These are phyloP conservation scores for Ephydatia muelleri DNA, from an alignment of 37 sponge, comb jelly and placozoan genomes.

Conservation along the genomic window DNA sequence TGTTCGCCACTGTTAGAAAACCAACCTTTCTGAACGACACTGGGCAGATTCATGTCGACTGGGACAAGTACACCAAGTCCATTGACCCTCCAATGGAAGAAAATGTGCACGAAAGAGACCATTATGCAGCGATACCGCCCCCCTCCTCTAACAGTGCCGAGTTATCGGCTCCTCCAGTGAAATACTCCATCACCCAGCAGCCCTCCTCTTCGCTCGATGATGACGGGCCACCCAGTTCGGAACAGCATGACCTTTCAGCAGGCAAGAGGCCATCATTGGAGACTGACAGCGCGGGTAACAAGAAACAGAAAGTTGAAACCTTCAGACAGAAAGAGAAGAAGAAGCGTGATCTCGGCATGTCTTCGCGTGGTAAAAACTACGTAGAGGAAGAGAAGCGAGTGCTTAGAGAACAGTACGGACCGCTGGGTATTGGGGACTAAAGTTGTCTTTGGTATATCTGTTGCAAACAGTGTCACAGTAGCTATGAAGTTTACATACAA, in stretches of 20 bases:
- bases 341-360: constrained; percentile 74
- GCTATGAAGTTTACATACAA: not conserved
- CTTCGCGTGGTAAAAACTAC: constrained; percentile 83
- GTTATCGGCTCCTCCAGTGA: constrained; percentile 45
- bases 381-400: constrained; percentile 90
- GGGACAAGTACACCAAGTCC: constrained; percentile 68
- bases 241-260: not conserved
- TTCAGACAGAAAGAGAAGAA: constrained; percentile 80
- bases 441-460: not conserved
- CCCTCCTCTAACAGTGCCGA: constrained; percentile 20
- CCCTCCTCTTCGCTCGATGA: not conserved
- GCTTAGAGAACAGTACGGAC: constrained; percentile 54
- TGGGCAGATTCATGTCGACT: constrained; percentile 35
- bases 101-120: constrained; percentile 29
- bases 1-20: constrained; percentile 64
- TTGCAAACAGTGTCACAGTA: not conserved
- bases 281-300: not conserved
- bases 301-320: constrained; percentile 35
- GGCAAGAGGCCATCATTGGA: not conserved
- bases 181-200: constrained; percentile 18
- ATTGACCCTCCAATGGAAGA: constrained; percentile 9
- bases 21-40: constrained; percentile 65
- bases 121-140: constrained; percentile 67
- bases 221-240: not conserved
- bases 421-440: not conserved